These are phyloP conservation scores for Dicerorhinus sumatrensis DNA, from an alignment of 2,113 vertebrate genomes.

Conservation along the genomic window DNA sequence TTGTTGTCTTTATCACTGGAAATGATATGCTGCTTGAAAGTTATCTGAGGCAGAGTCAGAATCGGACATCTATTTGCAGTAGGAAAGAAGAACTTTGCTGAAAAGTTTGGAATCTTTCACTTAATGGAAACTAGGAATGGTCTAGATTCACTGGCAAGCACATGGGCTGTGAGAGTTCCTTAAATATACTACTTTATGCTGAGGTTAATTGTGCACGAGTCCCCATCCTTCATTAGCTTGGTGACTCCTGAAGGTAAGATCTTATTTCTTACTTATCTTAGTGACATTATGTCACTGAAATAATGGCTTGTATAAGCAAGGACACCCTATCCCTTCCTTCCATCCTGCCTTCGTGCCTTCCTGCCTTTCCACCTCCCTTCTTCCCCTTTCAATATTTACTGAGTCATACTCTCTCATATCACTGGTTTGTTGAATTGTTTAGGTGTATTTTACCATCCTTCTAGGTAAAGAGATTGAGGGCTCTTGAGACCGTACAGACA, in stretches of 20 bases:
- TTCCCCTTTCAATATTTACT: background rate
- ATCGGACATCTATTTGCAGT: background rate
- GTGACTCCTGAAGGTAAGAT: background rate
- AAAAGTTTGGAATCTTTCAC: background rate
- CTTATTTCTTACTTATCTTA: background rate
- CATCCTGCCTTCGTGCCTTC: too few relatives aligned
- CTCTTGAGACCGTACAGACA: background rate
- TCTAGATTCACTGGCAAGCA: background rate
- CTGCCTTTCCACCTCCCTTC: too few relatives aligned
- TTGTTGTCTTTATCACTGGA: background rate
- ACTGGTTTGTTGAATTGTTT: background rate
- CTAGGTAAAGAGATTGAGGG: background rate
- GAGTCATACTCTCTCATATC: background rate
- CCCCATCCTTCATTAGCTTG: background rate
- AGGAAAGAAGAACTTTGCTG: background rate
- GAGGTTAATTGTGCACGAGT: background rate
- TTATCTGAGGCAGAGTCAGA: background rate
- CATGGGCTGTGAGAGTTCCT: background rate
- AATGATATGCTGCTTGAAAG: background rate
- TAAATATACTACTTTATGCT: background rate
- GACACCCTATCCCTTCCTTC: fast-evolving
- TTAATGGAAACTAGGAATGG: background rate
- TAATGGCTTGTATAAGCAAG: background rate
- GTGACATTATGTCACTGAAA: background rate
- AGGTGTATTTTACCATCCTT: background rate